Conservation (phyloP, 2,797 vertebrate genomes). For the Furcifer pardalis region DNA sequence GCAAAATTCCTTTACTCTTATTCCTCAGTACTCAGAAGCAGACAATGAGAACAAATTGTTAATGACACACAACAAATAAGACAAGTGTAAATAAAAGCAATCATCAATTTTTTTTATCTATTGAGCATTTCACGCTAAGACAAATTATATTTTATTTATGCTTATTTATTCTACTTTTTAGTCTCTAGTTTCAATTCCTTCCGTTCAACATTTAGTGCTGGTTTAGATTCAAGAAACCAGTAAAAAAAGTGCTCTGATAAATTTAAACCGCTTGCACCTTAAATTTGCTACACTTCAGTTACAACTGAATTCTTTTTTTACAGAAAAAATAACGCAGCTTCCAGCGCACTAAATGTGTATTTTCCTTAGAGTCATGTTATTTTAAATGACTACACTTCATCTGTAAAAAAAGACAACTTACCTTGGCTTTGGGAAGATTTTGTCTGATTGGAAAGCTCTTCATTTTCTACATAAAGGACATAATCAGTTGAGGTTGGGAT, state of each 20-base stretch:
- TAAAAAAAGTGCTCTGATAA: conserved; percentile 9
- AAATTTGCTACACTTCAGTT: neutral
- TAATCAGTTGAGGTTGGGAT: conserved; percentile 53
- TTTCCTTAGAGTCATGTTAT: conserved; percentile 38
- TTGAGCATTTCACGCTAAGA: neutral
- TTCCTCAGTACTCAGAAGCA: neutral
- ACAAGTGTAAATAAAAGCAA: conserved; percentile 12
- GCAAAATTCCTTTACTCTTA: neutral
- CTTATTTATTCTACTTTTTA: neutral
- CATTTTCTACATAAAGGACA: conserved; percentile 76
- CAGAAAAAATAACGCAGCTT: neutral
- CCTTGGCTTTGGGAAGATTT: conserved; percentile 79
- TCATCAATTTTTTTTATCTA: conserved; percentile 4
- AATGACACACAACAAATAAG: conserved; percentile 17
- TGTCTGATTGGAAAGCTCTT: conserved; percentile 75
- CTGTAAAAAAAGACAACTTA: conserved; percentile 65
- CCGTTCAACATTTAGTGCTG: too few relatives aligned
- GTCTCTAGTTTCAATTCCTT: too few relatives aligned
- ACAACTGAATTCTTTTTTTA: neutral
- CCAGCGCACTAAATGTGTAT: neutral
- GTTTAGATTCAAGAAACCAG: neutral
- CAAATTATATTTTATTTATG: neutral
- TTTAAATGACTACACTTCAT: conserved; percentile 7
- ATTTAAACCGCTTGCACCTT: neutral
- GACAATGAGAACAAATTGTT: neutral